Evolutionary conservation across 2,888 invertebrate species (phyloP).

Genomic region (Rotaria socialis): DNA sequence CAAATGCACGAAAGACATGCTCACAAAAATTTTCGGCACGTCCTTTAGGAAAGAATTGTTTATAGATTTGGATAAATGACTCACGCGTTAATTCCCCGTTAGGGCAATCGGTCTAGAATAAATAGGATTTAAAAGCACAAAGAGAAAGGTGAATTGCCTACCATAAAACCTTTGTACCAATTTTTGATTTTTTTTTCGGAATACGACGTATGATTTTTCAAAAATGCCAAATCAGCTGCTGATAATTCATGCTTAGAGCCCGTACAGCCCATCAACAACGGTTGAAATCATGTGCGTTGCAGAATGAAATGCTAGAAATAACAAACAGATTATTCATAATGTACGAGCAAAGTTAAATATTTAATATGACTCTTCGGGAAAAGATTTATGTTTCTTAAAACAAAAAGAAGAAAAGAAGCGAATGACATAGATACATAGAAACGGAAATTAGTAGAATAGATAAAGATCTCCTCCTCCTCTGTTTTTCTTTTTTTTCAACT

Average conservation of each 20-base stretch:
- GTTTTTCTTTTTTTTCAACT: not conserved
- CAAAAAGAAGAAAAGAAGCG: not conserved
- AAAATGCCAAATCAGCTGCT: not conserved
- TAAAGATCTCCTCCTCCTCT: conserved; percentile 2
- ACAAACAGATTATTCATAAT: not conserved
- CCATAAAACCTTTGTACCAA: conserved; percentile 36
- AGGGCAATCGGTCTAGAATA: not conserved
- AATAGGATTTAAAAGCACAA: not conserved
- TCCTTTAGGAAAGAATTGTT: conserved; percentile 34
- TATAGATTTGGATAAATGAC: conserved; percentile 21
- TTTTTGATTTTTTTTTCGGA: conserved; percentile 20
- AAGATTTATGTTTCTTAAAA: not conserved
- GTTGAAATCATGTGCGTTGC: not conserved
- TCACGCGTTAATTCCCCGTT: conserved; percentile 23
- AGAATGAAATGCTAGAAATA: not conserved
- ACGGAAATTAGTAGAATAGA: not conserved
- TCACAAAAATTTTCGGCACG: conserved; percentile 34
- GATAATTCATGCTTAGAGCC: conserved; percentile 16
- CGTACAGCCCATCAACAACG: conserved; percentile 36
- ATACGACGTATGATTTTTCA: conserved; percentile 10
- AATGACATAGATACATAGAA: not conserved
- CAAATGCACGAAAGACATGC: conserved; percentile 34
- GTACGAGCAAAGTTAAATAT: not conserved
- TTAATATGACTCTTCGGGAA: not conserved
- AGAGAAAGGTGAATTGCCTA: not conserved